Evolutionary conservation across 92 coral and sea anemone species (phyloP), one percentile per base, ranked within the genome.

Genomic region (Chrysogorgia sp.): DNA sequence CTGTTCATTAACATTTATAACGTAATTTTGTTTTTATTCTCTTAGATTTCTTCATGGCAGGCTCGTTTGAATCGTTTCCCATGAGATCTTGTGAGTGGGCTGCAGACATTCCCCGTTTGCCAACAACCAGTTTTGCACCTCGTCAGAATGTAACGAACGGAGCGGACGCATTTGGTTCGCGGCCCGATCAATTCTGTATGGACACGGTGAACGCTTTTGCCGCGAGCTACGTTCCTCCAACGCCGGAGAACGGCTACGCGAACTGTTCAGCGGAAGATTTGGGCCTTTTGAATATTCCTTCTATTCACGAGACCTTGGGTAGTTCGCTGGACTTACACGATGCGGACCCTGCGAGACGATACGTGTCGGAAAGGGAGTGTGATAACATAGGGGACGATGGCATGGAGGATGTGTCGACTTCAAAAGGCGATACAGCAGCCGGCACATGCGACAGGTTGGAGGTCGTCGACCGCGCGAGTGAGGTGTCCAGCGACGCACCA

Each of bases 401-500:
- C 12, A 15, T 34, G 20, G 50, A 41, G 1, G 48, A 49, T 57
- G 77, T 43, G 77, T 17, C 17, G 26, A 5, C 4, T 20, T 57
- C 63, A 1, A 29, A 23, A 23, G 1, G 10, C 6, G 2, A 19
- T 15, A 31, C 63, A 14, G 34, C 3, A 7, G 52, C 49, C 29
- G 37, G 29, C 2, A 48, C n/a, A 48, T 53, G 65, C n/a, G 79
- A 72, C 17, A 33, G n/a, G 8, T 29, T 7, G 26, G 79, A 69
- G 21, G 60, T 31, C 34, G 52, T 53, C 2, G 59, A 24, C 0
- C 2, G 20, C 61, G n/a, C 0, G 30, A 40, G 32, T 48, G 29
- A 40, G 25, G 22, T 26, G 31, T 14, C 52, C 49, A 34, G 59
- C 56, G 81, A 67, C 41, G 82, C 76, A 62, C 88, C 88, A n/a